Conservation (phyloP, 2,888 invertebrate species). For the Campaea margaritaria region DNA sequence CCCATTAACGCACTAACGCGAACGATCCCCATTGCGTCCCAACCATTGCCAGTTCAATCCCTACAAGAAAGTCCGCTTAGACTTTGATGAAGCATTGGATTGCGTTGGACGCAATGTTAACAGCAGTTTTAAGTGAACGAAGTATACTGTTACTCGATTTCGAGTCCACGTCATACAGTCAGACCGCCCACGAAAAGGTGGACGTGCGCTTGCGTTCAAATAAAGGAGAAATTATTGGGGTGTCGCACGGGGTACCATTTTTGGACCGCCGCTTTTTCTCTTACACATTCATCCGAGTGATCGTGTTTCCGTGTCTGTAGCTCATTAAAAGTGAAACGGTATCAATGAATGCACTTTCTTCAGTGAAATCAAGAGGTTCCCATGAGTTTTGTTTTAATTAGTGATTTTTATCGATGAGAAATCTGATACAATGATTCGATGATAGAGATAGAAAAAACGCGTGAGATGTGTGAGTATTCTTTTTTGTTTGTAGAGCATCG, state of each 20-base stretch:
- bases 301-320: slow-evolving; percentile 35
- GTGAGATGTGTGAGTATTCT: slow-evolving; percentile 78
- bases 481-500: slow-evolving; percentile 32
- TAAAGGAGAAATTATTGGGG: slow-evolving; percentile 62
- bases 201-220: slow-evolving; percentile 73
- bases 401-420: slow-evolving; percentile 51
- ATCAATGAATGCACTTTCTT: slow-evolving; percentile 54
- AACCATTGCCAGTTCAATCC: slow-evolving; percentile 54
- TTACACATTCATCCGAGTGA: slow-evolving; percentile 28
- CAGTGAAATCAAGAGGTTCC: slow-evolving; percentile 60
- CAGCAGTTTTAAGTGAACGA: slow-evolving; percentile 50
- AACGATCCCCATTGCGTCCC: slow-evolving; percentile 35
- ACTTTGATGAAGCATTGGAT: slow-evolving; percentile 65
- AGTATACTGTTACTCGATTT: slow-evolving; percentile 68
- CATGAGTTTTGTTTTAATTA: slow-evolving; percentile 56
- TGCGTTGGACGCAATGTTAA: slow-evolving; percentile 42
- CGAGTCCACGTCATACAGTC: slow-evolving; percentile 78
- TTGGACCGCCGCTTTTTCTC: slow-evolving; percentile 50
- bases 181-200: slow-evolving; percentile 73
- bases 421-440: slow-evolving; percentile 51
- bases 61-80: slow-evolving; percentile 15
- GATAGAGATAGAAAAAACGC: slow-evolving; percentile 58
- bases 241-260: slow-evolving; percentile 58
- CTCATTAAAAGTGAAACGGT: slow-evolving; percentile 48
- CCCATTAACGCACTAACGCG: slow-evolving; percentile 34